Conservation (phyloP, 2,797 vertebrate genomes). For the Sitta carolinensis region DNA sequence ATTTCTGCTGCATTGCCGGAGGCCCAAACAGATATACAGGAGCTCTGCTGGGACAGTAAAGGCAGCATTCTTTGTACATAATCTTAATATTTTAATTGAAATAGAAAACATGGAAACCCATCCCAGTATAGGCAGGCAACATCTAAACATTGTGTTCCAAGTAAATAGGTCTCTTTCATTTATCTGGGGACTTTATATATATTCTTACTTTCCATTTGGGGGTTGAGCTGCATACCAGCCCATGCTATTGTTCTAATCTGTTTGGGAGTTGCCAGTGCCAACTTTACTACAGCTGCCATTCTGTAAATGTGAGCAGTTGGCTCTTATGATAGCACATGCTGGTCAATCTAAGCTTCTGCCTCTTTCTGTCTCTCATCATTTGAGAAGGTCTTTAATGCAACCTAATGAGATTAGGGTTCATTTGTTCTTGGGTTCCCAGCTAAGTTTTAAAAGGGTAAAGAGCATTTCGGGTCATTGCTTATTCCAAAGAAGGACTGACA, state of each 20-base stretch:
- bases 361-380: neutral
- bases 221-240: neutral
- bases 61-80: neutral
- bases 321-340: neutral
- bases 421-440: neutral
- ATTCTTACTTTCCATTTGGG: neutral
- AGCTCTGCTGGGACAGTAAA: neutral
- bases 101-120: neutral
- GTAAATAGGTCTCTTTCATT: neutral
- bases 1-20: neutral
- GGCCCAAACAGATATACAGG: neutral
- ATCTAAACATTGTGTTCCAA: neutral
- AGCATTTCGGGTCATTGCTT: neutral
- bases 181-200: neutral
- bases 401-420: neutral
- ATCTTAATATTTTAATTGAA: neutral
- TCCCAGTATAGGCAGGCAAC: neutral
- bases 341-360: neutral
- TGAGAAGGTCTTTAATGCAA: neutral
- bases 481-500: neutral
- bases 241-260: neutral
- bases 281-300: neutral
- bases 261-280: neutral
- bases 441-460: slow-evolving; percentile 19
- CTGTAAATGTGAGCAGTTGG: neutral